Conservation (phyloP, 2,797 vertebrate genomes). For the Pseudochirops corinnae region DNA sequence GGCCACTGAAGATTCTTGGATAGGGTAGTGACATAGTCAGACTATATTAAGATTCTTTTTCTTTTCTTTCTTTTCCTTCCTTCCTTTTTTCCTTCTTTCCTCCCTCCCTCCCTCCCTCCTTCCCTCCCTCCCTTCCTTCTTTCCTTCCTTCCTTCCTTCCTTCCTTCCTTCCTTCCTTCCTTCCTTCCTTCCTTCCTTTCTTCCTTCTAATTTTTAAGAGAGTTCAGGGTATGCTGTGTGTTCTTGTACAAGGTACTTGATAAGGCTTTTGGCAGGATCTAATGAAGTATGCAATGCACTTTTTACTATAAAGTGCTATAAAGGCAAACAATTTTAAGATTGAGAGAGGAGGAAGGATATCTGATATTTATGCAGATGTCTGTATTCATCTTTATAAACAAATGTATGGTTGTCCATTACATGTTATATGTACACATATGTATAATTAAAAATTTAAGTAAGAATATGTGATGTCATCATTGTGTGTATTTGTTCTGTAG, state of each 20-base stretch:
- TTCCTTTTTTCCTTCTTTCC: too few species aligned
- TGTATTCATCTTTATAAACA: not conserved
- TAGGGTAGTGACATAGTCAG: not conserved
- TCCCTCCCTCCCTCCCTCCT: too few species aligned
- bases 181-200: too few species aligned
- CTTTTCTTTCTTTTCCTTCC: not conserved
- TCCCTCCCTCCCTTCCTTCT: too few species aligned
- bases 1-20: not conserved
- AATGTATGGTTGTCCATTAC: not conserved
- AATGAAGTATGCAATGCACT: not conserved
- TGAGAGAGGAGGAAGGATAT: not conserved
- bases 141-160: too few species aligned
- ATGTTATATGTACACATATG: not conserved
- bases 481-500: not conserved
- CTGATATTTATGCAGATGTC: not conserved
- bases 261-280: not conserved
- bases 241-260: not conserved
- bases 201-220: not conserved
- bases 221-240: not conserved
- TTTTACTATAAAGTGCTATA: not conserved
- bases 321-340: not conserved
- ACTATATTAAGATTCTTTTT: not conserved
- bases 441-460: not conserved
- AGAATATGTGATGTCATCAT: not conserved
- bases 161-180: too few species aligned